Base-by-base conservation (phyloP, 2,797 vertebrate genomes). In the Sebastes glaucus region DNA sequence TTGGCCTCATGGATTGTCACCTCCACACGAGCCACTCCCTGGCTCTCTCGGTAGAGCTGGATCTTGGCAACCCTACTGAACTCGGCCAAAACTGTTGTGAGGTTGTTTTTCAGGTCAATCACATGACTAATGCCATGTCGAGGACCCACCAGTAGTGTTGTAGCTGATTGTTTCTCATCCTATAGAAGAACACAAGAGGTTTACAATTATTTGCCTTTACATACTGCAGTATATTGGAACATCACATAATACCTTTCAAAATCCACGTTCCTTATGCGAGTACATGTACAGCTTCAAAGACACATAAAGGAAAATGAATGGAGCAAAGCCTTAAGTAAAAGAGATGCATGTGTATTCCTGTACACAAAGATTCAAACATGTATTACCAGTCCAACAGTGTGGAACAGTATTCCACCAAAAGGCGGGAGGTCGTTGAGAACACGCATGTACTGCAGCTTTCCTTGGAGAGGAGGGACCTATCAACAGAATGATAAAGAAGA, bases 71-170 rank as follows among this genome's bases (percentile, higher is more conserved):
- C 96, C 30, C 99, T 96, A 91, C 97, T 99, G 95, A 99, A 99
- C 93, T 99, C 99, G 0, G 97, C 95, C 90, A 99, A 93, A 93
- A 99, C 98, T 0, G 99, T 99, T 87, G 98, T 99, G 59, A 99
- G 98, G 95, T 99, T 99, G 91, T 99, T 99, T 95, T 98, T 99
- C 89, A 99, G 96, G 93, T 99, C 99, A 14, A 99, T 99, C 82
- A 99, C 99, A 33, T 99, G 99, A 92, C 99, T 99, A 89, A 99
- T 99, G 71, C 99, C 99, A 0, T 99, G 99, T 67, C 97, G 97
- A 20, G 99, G 99, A 66, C 99, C 99, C 86, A 99, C 97, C 81
- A 99, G 94, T 67, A 99, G 95, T 2, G 96, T 98, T 80, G 98
- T 99, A 74, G 97, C 98, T 10, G 97, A 97, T 81, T 99, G 97